Evolutionary conservation across 2,113 vertebrate species (phyloP).

Genomic region (Chelonoidis abingdonii): DNA sequence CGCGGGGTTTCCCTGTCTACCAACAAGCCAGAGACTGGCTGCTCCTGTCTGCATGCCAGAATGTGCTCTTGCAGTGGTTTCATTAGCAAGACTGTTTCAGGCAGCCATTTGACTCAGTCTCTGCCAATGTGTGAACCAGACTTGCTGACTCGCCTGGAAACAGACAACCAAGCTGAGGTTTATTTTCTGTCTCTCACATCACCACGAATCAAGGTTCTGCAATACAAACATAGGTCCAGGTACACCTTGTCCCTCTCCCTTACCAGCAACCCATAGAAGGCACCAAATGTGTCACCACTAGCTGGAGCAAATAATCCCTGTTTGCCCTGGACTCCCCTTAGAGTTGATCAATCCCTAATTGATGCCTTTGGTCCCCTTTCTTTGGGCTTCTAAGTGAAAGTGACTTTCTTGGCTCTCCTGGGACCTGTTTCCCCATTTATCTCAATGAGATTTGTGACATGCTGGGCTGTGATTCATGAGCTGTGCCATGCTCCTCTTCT

Average conservation of each 20-base stretch:
- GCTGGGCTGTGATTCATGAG: slow-evolving; percentile 66
- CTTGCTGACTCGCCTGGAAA: background rate
- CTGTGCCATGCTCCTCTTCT: background rate
- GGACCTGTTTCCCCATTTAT: slow-evolving; percentile 67
- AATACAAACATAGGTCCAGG: background rate
- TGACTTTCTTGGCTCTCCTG: slow-evolving; percentile 8
- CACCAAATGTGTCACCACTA: background rate
- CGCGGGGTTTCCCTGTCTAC: background rate
- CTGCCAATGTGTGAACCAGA: background rate
- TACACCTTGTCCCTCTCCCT: background rate
- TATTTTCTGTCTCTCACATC: background rate
- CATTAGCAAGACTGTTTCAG: background rate
- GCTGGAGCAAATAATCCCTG: background rate
- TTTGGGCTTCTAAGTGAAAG: slow-evolving; percentile 30
- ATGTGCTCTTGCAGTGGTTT: background rate
- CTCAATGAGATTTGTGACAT: slow-evolving; percentile 67
- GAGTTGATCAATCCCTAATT: background rate
- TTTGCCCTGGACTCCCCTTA: accelerated
- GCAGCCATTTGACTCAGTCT: background rate
- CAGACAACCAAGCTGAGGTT: background rate
- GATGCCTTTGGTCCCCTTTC: background rate
- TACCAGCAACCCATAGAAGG: background rate
- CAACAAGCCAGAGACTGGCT: background rate
- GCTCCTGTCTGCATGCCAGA: background rate
- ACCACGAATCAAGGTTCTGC: background rate